Evolutionary conservation across 2,888 invertebrate genomes (phyloP), one percentile per base, ranked within the genome.

Genomic region (Agrochola litura): DNA sequence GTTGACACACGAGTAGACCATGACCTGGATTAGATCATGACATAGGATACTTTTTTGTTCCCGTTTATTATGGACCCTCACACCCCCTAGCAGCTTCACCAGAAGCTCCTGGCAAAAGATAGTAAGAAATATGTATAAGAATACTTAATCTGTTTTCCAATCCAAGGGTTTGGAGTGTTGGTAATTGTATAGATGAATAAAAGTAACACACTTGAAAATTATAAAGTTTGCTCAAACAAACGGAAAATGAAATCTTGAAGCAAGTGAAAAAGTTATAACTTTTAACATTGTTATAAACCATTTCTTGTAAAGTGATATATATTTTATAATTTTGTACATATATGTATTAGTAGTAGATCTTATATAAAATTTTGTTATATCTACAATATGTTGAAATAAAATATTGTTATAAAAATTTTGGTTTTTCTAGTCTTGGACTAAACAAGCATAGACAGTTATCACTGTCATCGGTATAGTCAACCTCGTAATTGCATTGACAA

Each of bases 181-280:
- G 58, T 16, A 19, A 16, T 30, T 60, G n/a, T 76, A 43, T 54
- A 52, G 14, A 2, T 52, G n/a, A 77, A 78, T 60, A 63, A 70
- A 80, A 77, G 19, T 75, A 78, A 87, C 90, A 90, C 90, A 90
- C 89, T 89, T 88, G 88, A 82, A 89, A 46, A 88, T 82, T 67
- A 60, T 66, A 79, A 79, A 81, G 86, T 90, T 91, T 90, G 89
- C 89, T 90, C 89, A 91, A 90, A 77, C 65, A 75, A 71, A 63
- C 61, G n/a, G 49, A 30, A 37, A 37, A 37, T 64, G 19, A 52
- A 68, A 79, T 61, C 30, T 49, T 46, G 12, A 60, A 46, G n/a
- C 76, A 73, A 73, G 41, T 63, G 52, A 37, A 54, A 78, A 58
- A 14, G 25, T 37, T 68, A 30, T 10, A 52, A 14, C 63, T 58